Evolutionary conservation across 2,888 invertebrate genomes (phyloP).

Genomic region (Tholera decimalis): DNA sequence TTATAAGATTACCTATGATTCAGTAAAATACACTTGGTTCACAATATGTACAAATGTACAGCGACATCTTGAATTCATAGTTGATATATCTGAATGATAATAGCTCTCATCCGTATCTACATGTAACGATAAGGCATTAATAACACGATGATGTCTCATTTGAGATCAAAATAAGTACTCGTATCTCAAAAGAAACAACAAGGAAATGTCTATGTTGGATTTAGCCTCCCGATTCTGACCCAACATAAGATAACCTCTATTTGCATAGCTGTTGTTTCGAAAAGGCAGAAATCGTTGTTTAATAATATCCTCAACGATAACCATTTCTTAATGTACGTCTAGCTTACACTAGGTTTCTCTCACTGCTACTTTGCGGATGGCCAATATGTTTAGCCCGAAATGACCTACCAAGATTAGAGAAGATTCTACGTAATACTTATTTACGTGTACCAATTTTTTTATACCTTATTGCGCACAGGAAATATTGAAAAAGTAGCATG

Average conservation of each 20-base stretch:
- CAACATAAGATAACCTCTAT: too few species aligned
- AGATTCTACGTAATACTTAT: neutral
- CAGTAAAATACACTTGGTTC: neutral
- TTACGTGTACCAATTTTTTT: too few species aligned
- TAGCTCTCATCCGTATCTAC: conserved; percentile 23
- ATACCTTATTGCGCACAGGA: too few species aligned
- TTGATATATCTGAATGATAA: conserved; percentile 26
- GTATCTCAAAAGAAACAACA: neutral
- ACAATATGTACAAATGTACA: conserved; percentile 5
- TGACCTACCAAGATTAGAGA: neutral
- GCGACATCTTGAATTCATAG: conserved; percentile 19
- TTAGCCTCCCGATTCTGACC: neutral
- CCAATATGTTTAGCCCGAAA: neutral
- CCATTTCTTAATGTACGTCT: neutral
- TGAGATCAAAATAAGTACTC: neutral
- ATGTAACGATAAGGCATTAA: conserved; percentile 24
- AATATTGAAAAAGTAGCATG: too few species aligned
- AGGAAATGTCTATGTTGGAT: neutral
- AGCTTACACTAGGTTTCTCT: neutral
- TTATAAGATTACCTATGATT: conserved; percentile 23
- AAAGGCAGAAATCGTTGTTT: too few species aligned
- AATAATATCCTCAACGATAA: neutral
- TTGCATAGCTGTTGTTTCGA: too few species aligned
- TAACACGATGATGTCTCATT: conserved; percentile 12
- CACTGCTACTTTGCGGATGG: neutral